Base-by-base conservation (phyloP, 2,888 invertebrate genomes). In the Nemurella pictetii region DNA sequence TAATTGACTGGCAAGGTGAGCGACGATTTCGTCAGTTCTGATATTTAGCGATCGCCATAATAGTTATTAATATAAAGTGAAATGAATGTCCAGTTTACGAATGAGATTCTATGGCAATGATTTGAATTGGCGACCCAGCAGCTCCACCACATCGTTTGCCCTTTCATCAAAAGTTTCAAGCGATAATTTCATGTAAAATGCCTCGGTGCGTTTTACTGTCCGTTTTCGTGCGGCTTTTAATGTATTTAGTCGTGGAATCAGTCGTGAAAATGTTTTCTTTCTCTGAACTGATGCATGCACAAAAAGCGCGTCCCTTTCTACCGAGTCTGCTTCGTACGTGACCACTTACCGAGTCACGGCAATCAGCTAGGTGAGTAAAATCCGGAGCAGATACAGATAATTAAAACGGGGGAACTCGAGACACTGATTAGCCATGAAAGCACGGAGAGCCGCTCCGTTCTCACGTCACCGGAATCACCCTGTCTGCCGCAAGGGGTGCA, bases 1-100 rank as follows among this genome's bases (percentile, higher is more conserved):
- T 80, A 80, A 80, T 80, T 75, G 75, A 75, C 26, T 4, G 27
- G 28, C 26, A 26, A 75, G 28, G 75, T 75, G 55, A 55, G 55
- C 55, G 20, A 55, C 15, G 55, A 55, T 55, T 55, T 55, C 55
- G 55, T 55, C 55, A 55, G 55, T 2, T 55, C 55, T 12, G 55
- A 55, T 7, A 20, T 55, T 55, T 55, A 55, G 55, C 55, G 20
- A 55, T 55, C 55, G n/a, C n/a, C n/a, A n/a, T n/a, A n/a, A n/a
- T n/a, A n/a, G n/a, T n/a, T n/a, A n/a, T n/a, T n/a, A n/a, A n/a
- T n/a, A n/a, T n/a, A n/a, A n/a, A n/a, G n/a, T n/a, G n/a, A n/a
- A n/a, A n/a, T n/a, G n/a, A n/a, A n/a, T n/a, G n/a, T n/a, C n/a
- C n/a, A n/a, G n/a, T n/a, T n/a, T n/a, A n/a, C n/a, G n/a, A n/a